Evolutionary conservation across 35 echinoderm and acorn worm genomes (phyloP), one percentile per base, ranked within the genome.

Genomic region (Heliocidaris tuberculata): DNA sequence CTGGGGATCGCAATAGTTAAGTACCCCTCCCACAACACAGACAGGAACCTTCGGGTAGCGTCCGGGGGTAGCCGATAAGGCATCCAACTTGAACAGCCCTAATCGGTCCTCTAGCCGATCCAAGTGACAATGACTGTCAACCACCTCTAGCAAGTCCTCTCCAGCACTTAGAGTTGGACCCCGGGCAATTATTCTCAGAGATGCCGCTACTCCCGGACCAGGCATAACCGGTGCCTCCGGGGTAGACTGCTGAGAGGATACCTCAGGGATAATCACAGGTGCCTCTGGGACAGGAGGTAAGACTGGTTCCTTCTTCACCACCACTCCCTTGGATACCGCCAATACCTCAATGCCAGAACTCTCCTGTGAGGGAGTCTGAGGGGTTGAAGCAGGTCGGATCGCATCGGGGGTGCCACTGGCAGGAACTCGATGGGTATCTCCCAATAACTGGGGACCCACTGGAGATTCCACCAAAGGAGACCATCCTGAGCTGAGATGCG

Each of bases 1-100:
- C n/a, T 86, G 85, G 85, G 93, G 93, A 27, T 94, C 93, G 54
- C 59, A 94, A 65, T 94, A 94, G 7, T 94, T 94, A 1, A 94
- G 49, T 15, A 94, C 54, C 31, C 93, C 93, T 70, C 93, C 93
- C 0, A 31, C 17, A 15, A 94, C 30, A 2, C 30, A 13, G 19
- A 94, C 59, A 7, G 93, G 48, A 0, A n/a, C 19, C n/a, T 30
- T 12, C 0, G 93, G 49, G 6, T 9, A 31, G 19, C 93, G 42
- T 19, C 59, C 93, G 3, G 59, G 49, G 12, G 50, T 65, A 31
- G 49, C 93, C 12, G 12, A 2, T 11, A 94, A 19, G 2, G 48
- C 49, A 24, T 1, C 2, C 0, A 70, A 17, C 13, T 48, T 48
- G 0, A 24, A 13, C n/a, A 1, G 16, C 1, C 93, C 93, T 7